Evolutionary conservation across 2,888 invertebrate genomes (phyloP), one percentile per base, ranked within the genome.

Genomic region (Punctoribates punctum): DNA sequence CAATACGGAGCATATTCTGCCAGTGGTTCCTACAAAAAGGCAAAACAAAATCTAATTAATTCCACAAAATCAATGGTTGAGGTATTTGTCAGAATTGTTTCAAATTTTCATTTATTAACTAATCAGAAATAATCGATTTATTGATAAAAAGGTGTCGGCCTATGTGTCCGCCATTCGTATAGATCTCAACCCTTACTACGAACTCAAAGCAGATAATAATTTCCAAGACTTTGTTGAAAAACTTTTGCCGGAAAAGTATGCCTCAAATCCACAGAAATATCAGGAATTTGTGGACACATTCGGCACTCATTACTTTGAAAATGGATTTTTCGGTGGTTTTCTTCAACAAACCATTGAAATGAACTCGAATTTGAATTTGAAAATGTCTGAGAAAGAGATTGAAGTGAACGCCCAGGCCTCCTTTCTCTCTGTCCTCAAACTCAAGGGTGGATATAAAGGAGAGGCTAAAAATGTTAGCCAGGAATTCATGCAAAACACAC

Each of bases 241-340:
- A 4, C 5, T 46, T 15, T 48, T 76, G 9, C 74, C 76, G 5
- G 76, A 20, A 1, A 76, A 51, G 13, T 76, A 76, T 57, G 23
- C 17, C 2, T 11, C 9, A n/a, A 38, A 46, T 46, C 76, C 76
- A 13, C n/a, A 9, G 1, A 73, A 73, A 29, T 76, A 76, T 38
- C 73, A 51, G 23, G 73, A 76, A 46, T 76, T 76, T 54, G 62
- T 76, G 15, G 76, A 76, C 57, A 76, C 73, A 25, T 76, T 73
- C 29, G 76, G 76, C 17, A 76, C 76, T 4, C 76, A 76, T 60
- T 76, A 76, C 73, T 76, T 76, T 25, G 72, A 72, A 15, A 60
- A 38, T 29, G 76, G 73, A 27, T 25, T 73, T 20, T 76, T 76
- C 38, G 76, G 76, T 23, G 76, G 76, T 25, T 73, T 73, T 60